Conservation (phyloP, 2,797 vertebrate genomes). For the Cuculus canorus region DNA sequence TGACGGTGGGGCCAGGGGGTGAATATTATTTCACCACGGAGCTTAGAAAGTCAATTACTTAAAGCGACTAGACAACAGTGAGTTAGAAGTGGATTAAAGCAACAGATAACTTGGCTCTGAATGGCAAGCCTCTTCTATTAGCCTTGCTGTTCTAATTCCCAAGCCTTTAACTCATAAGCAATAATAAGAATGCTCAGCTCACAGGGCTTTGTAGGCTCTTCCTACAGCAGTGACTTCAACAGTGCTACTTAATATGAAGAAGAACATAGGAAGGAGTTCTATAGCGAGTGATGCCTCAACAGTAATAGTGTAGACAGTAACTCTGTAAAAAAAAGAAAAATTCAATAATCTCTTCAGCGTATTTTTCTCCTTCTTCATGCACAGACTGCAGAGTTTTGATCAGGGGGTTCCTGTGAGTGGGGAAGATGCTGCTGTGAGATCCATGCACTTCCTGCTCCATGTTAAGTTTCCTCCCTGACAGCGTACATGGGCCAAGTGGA, state of each 20-base stretch:
- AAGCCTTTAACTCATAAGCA: not conserved
- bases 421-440: not conserved
- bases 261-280: not conserved
- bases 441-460: accelerated
- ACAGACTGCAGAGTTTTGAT: not conserved
- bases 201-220: not conserved
- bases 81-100: not conserved
- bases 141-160: not conserved
- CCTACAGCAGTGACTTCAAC: not conserved
- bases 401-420: accelerated
- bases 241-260: not conserved
- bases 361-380: not conserved
- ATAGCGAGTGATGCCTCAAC: not conserved
- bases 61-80: not conserved
- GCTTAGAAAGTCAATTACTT: not conserved
- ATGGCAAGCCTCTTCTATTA: not conserved
- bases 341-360: not conserved
- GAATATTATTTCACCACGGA: not conserved
- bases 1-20: not conserved
- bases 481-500: not conserved
- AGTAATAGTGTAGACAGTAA: not conserved
- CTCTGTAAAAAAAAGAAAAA: not conserved
- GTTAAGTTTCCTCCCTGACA: not conserved
- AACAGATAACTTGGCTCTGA: not conserved
- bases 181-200: not conserved